phyloP scores from a whole-genome alignment of 1,140 invertebrate genomes.

The Cylas formicarius region DNA sequence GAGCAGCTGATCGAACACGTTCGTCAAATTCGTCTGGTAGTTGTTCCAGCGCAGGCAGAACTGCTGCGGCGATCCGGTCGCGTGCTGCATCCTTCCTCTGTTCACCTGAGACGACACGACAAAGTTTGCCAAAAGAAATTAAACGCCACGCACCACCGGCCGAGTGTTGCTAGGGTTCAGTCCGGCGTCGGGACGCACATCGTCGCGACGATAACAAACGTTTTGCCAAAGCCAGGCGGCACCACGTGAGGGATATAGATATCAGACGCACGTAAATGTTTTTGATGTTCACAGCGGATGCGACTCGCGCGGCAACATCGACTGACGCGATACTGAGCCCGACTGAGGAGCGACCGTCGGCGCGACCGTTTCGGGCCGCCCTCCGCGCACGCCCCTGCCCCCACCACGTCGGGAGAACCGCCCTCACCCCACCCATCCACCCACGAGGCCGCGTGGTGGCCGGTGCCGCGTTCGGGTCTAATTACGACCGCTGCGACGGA shows the following conservation, averaged over 20 bases:
- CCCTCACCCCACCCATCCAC: conserved; percentile 38
- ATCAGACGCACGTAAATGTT: background rate
- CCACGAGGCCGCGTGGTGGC: conserved; percentile 37
- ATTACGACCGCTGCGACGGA: conserved; percentile 22
- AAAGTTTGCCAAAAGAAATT: conserved; percentile 13
- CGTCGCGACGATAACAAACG: background rate
- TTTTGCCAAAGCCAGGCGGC: background rate
- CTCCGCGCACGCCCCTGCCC: conserved; percentile 39
- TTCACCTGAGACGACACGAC: conserved; percentile 27
- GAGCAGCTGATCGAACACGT: conserved; percentile 84
- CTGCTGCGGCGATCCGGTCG: conserved; percentile 40
- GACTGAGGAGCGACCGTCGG: conserved; percentile 21
- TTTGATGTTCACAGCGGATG: background rate
- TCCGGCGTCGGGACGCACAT: background rate
- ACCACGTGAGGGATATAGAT: conserved; percentile 27
- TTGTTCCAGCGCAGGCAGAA: conserved; percentile 91
- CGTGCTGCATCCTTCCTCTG: conserved; percentile 34
- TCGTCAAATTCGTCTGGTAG: conserved; percentile 84
- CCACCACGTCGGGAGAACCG: conserved; percentile 26
- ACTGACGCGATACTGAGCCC: conserved; percentile 18
- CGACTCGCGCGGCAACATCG: conserved; percentile 10
- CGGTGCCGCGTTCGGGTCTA: conserved; percentile 27
- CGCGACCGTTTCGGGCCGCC: conserved; percentile 37
- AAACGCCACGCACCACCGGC: conserved; percentile 17
- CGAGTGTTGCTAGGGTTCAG: conserved; percentile 18